A percentile compares a stretch with the other conserved stretches of the same genome.
phyloP scores from a whole-genome alignment of 2,888 invertebrate species.

The Drosophila niveifrons region DNA sequence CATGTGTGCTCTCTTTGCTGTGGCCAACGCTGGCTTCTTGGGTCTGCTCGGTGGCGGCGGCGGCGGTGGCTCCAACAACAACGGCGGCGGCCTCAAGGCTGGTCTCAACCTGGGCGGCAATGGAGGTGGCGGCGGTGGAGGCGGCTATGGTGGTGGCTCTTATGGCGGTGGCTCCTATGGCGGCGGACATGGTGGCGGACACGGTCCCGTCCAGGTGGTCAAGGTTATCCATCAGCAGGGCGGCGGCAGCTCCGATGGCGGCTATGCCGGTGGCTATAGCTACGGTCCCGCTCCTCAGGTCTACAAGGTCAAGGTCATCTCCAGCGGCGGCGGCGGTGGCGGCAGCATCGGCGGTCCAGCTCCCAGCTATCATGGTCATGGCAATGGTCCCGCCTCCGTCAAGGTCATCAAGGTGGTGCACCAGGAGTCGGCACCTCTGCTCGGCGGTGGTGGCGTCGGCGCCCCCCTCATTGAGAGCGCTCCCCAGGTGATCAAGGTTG shows the following conservation, averaged over 20 bases:
- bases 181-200: conserved; percentile 35
- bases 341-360: conserved; percentile 43
- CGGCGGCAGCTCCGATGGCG: conserved; percentile 34
- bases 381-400: conserved; percentile 46
- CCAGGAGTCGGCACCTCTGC: conserved; percentile 44
- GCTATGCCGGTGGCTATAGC: conserved; percentile 64
- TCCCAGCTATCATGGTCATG: conserved; percentile 37
- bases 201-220: conserved; percentile 65
- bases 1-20: conserved; percentile 72
- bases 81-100: conserved; percentile 43
- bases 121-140: conserved; percentile 54
- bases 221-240: conserved; percentile 65
- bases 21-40: conserved; percentile 78
- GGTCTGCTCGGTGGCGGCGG: conserved; percentile 58
- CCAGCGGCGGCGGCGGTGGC: conserved; percentile 44
- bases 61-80: conserved; percentile 39
- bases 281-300: conserved; percentile 67
- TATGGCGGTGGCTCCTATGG: conserved; percentile 45
- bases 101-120: conserved; percentile 49
- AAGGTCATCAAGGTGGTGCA: conserved; percentile 74
- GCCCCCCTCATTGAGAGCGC: conserved; percentile 43
- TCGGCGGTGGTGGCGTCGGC: conserved; percentile 13
- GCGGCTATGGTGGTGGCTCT: conserved; percentile 47
- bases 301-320: conserved; percentile 74
- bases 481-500: conserved; percentile 63